phyloP scores from a whole-genome alignment of 2,113 vertebrate species.

The Tetraodon nigroviridis region DNA sequence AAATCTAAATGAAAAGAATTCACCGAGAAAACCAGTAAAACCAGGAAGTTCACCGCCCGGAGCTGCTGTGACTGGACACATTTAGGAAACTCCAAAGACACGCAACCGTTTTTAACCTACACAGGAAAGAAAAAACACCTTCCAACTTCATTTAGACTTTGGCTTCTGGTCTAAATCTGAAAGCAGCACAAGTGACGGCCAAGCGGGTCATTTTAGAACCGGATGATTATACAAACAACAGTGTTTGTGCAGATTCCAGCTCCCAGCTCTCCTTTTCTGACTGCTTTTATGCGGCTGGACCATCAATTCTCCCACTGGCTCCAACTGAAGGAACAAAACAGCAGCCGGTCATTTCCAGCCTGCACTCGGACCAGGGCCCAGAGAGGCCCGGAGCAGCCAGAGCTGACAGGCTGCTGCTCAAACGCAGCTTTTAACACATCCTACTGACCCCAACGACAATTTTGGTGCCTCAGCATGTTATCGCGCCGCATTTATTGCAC shows the following conservation, averaged over 20 bases:
- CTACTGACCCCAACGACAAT: too few relatives aligned
- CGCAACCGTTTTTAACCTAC: too few relatives aligned
- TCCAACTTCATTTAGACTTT: not conserved
- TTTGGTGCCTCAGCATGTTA: too few relatives aligned
- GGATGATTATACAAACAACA: not conserved
- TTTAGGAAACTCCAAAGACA: too few relatives aligned
- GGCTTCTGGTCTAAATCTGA: not conserved
- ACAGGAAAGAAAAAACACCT: constrained; percentile 14
- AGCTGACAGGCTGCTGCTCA: too few relatives aligned
- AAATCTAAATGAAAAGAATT: not conserved
- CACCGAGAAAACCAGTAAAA: not conserved
- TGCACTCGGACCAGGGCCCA: not conserved
- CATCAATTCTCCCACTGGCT: not conserved
- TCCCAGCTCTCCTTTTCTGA: not conserved
- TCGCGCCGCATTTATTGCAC: too few relatives aligned
- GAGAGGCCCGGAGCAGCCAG: too few relatives aligned
- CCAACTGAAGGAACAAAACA: not conserved
- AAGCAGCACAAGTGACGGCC: not conserved
- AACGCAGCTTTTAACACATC: too few relatives aligned
- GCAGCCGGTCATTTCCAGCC: constrained; percentile 41
- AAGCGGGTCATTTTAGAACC: not conserved
- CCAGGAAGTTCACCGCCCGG: too few relatives aligned
- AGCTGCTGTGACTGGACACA: too few relatives aligned
- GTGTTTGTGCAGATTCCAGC: not conserved
- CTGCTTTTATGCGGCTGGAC: not conserved